Evolutionary conservation across 2,888 invertebrate species (phyloP).

Genomic region (Graphium colonna): DNA sequence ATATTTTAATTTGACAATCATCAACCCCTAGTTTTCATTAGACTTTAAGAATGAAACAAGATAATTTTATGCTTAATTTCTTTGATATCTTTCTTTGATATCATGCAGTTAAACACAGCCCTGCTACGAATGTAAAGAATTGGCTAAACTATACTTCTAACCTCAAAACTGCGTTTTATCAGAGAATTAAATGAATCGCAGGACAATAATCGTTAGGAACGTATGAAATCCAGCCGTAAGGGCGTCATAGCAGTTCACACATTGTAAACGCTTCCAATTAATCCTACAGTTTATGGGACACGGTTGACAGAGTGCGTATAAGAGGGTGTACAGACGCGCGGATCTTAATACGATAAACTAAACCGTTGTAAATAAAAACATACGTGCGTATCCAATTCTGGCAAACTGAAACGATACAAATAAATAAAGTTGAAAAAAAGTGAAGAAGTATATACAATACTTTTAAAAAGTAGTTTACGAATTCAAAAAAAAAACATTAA

Average conservation of each 20-base stretch:
- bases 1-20: too few relatives aligned
- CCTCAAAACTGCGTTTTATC: slow-evolving; percentile 13
- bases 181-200: slow-evolving; percentile 20
- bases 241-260: slow-evolving; percentile 49
- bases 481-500: too few relatives aligned
- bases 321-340: slow-evolving; percentile 2
- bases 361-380: slow-evolving; percentile 3
- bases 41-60: too few relatives aligned
- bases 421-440: too few relatives aligned
- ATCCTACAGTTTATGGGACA: slow-evolving; percentile 41
- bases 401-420: too few relatives aligned
- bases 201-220: slow-evolving; percentile 26
- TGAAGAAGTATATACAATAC: too few relatives aligned
- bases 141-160: slow-evolving; percentile 3
- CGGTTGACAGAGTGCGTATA: slow-evolving; percentile 18
- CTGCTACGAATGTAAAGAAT: slow-evolving; percentile 9
- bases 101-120: too few relatives aligned
- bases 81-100: too few relatives aligned
- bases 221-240: slow-evolving; percentile 29
- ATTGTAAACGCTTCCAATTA: slow-evolving; percentile 51
- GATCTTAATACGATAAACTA: neutral
- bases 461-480: too few relatives aligned
- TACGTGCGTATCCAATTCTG: too few relatives aligned
- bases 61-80: too few relatives aligned
- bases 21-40: too few relatives aligned